Base-by-base conservation (phyloP, 2,113 vertebrate species). In the Hucho hucho region DNA sequence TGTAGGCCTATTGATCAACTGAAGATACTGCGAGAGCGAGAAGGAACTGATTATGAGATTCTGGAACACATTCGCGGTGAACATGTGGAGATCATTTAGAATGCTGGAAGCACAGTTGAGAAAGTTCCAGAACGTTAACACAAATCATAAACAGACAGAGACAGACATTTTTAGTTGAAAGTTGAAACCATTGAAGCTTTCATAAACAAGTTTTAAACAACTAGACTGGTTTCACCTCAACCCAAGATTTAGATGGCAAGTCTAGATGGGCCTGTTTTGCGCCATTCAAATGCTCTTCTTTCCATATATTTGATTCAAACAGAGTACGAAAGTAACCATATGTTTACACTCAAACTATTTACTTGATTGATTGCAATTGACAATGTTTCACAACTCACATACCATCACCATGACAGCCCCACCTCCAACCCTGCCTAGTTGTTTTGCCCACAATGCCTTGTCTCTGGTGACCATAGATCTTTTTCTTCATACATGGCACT, bases 61-160 rank as follows among this genome's bases (percentile, higher is more conserved):
- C 12, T 73, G 69, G 67, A 64, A n/a, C n/a, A 72, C 28, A 49
- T 56, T 56, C 18, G 4, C 37, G 49, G 4, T 77, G 26, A 24
- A 86, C 82, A 87, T 22, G 25, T 83, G 85, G 59, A 74, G 73
- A 76, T 28, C 18, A 76, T 83, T 83, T 81, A 2, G 47, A 75
- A 18, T 53, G 25, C 13, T 46, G 64, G 65, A 71, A 68, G 66
- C 53, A 43, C 9, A 43, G 53, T n/a, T n/a, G 58, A 61, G 6
- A 16, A 61, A 13, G 16, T n/a, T 61, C n/a, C n/a, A 22, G 58
- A 61, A 61, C 58, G 58, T 22, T 29, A 72, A 28, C 61, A 18
- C 43, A 76, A 82, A 77, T 81, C 32, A 49, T 64, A 72, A 81
- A 63, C 70, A 16, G 13, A 16, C 22, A 74, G 53, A 47, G 59